Evolutionary conservation across 2,797 vertebrate species (phyloP), one percentile per base, ranked within the genome.

Genomic region (Margarornis squamiger): DNA sequence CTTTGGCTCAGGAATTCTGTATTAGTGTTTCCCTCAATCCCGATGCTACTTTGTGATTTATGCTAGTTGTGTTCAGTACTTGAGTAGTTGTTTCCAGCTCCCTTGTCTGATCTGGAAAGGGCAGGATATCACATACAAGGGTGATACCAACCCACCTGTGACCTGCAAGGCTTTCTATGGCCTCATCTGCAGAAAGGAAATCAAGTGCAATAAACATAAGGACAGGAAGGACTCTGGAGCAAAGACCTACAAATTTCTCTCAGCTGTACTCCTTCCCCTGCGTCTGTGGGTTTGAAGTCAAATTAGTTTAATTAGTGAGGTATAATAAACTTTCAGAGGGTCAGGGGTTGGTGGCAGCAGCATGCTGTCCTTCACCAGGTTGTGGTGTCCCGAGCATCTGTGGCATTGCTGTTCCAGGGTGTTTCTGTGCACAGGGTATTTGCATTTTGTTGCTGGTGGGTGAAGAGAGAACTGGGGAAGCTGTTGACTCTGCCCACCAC

Each of bases 361-460:
- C 1, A 0, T 4, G 4, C 38, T 24, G 0, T 48, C 54, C 17
- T 57, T 59, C 14, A 52, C 34, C 14, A 5, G 3, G 3, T 15
- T 3, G 1, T 22, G 34, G 23, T 41, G 51, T 73, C 51, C 38
- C 7, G 20, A 36, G 14, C 22, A 6, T 7, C 14, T 39, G 20
- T 41, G 49, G 14, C 30, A 2, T 39, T 67, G 41, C 41, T 71
- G 29, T 52, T 61, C 45, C 59, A 59, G 34, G 29, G 1, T 0
- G 1, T 61, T 70, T 48, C 65, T 15, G 6, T 7, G 21, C 68
- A 22, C 6, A 27, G 18, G 67, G 2, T 3, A 3, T 0, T 15
- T 72, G 26, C 20, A 7, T 84, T 65, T 62, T 41, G 9, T 48
- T 52, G 49, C 26, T 88, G 1, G 36, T 39, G 41, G 19, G 12